These are phyloP conservation scores for Anolis apletophallus DNA, from an alignment of 2,797 vertebrate genomes.

Conservation along the genomic window DNA sequence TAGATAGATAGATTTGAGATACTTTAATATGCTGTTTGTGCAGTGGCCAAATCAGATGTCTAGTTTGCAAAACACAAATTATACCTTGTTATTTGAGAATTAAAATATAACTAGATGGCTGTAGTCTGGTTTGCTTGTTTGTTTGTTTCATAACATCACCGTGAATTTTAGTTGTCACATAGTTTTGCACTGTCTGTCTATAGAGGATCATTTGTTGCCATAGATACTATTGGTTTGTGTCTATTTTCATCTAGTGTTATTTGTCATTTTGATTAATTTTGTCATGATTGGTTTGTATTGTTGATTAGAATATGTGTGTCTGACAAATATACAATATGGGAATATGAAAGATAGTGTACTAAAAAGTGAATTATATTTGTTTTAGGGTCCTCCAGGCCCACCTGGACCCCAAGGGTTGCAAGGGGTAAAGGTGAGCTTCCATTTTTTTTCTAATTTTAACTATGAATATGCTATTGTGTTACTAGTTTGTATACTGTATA, in stretches of 20 bases:
- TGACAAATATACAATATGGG: not conserved
- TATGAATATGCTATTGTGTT: not conserved
- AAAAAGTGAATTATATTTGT: constrained; percentile 57
- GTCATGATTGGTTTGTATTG: not conserved
- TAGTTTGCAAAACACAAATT: not conserved
- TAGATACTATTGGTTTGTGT: constrained; percentile 26
- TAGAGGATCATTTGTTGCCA: constrained; percentile 23
- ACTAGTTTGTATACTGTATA: not conserved
- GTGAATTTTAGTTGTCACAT: constrained; percentile 12
- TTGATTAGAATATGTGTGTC: not conserved
- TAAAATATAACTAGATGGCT: constrained; percentile 7
- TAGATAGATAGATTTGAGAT: too few relatives aligned
- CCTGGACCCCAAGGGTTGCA: constrained; percentile 89
- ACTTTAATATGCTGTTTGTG: not conserved
- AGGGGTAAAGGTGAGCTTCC: constrained; percentile 87
- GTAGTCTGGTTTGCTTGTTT: constrained; percentile 1
- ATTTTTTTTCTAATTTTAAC: constrained; percentile 35
- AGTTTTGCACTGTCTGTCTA: not conserved
- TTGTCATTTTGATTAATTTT: not conserved
- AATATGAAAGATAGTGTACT: constrained; percentile 34
- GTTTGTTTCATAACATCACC: not conserved
- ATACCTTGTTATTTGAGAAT: not conserved
- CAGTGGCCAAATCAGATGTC: not conserved
- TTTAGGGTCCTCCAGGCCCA: constrained; percentile 94
- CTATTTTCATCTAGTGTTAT: constrained; percentile 41